Evolutionary conservation across 1,140 invertebrate species (phyloP).

Genomic region (Tetranychus urticae): DNA sequence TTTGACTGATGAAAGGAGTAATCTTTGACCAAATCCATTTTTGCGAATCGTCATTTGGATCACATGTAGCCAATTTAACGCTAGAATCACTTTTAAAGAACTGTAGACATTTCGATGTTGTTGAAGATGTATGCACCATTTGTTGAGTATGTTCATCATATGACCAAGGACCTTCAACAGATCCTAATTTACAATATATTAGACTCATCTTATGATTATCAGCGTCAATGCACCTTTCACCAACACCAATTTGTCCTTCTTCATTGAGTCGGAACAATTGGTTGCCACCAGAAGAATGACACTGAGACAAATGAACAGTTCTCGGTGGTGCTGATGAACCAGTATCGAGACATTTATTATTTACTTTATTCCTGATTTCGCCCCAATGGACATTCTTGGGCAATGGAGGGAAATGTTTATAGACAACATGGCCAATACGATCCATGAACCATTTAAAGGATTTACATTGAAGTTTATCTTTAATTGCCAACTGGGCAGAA

Average conservation of each 20-base stretch:
- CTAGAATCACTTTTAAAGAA: background rate
- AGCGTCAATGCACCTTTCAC: constrained; percentile 80
- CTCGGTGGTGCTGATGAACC: constrained; percentile 64
- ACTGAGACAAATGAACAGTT: constrained; percentile 51
- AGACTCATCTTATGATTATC: constrained; percentile 59
- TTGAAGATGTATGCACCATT: background rate
- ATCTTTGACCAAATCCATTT: constrained; percentile 5
- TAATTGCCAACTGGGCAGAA: constrained; percentile 30
- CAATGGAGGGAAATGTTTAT: constrained; percentile 74
- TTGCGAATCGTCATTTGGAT: background rate
- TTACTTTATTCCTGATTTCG: constrained; percentile 32
- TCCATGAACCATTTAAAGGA: constrained; percentile 93
- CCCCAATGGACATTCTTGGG: constrained; percentile 90
- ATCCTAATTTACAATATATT: constrained; percentile 64
- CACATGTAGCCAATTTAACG: constrained; percentile 1
- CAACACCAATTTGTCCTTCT: constrained; percentile 77
- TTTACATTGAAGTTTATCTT: constrained; percentile 59
- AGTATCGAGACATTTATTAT: constrained; percentile 49
- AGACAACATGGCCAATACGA: constrained; percentile 82
- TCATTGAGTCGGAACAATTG: constrained; percentile 71
- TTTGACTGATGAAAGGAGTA: background rate
- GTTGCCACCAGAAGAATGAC: constrained; percentile 85
- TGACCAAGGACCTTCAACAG: constrained; percentile 75
- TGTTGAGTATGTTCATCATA: constrained; percentile 36
- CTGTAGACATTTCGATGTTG: background rate